Conservation (phyloP, 2,797 vertebrate genomes). For the Poeciliopsis turneri region DNA sequence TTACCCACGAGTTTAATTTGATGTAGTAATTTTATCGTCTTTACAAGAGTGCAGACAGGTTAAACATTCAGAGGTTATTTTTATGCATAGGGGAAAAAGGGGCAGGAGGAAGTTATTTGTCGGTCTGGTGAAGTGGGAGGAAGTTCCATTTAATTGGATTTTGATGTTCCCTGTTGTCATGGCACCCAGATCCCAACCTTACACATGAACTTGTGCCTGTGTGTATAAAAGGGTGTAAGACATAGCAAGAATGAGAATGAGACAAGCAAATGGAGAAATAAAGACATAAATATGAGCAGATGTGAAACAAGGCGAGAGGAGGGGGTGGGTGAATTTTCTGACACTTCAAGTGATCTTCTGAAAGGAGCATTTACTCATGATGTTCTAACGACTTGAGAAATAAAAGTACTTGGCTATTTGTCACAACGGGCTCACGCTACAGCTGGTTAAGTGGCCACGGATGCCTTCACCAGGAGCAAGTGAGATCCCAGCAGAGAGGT, state of each 20-base stretch:
- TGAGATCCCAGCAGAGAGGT: constrained; percentile 69
- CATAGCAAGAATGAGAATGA: constrained; percentile 18
- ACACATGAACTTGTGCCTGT: constrained; percentile 52
- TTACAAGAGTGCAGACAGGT: constrained; percentile 60
- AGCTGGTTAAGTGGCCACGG: constrained; percentile 73
- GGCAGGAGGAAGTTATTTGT: constrained; percentile 75
- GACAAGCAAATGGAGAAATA: constrained; percentile 21
- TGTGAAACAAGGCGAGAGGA: constrained; percentile 30
- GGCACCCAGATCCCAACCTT: constrained; percentile 77
- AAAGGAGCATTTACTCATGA: constrained; percentile 51
- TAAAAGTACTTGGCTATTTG: constrained; percentile 65
- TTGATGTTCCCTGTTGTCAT: constrained; percentile 83
- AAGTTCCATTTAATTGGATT: constrained; percentile 84
- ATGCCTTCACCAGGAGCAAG: constrained; percentile 64
- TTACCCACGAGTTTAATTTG: constrained; percentile 52
- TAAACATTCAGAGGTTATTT: constrained; percentile 69
- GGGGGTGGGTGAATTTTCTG: constrained; percentile 35
- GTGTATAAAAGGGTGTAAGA: constrained; percentile 13
- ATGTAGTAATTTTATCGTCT: constrained; percentile 66
- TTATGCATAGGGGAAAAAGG: constrained; percentile 50
- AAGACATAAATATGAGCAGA: constrained; percentile 25
- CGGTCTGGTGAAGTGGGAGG: constrained; percentile 78
- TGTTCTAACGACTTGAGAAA: constrained; percentile 49
- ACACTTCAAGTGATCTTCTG: constrained; percentile 63
- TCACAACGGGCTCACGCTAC: constrained; percentile 55